A percentile compares a stretch with the other conserved stretches of the same genome.
Evolutionary conservation across 2,797 vertebrate genomes (phyloP).

Genomic region (Micropoecilia bifurca): DNA sequence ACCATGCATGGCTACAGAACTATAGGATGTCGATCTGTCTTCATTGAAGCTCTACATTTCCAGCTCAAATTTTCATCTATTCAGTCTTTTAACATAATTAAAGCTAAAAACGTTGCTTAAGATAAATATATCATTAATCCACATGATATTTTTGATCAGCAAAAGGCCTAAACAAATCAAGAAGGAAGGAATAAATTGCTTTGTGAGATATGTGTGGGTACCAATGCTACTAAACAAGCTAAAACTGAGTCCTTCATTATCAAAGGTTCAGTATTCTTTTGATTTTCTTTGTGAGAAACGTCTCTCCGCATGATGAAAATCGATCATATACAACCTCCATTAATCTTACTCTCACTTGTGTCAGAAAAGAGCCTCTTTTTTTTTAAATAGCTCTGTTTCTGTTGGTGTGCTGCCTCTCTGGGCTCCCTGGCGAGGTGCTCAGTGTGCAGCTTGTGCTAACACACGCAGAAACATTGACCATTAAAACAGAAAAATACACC

Average conservation of each 20-base stretch:
- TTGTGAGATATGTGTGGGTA: slow-evolving; percentile 33
- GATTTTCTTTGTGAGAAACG: slow-evolving; percentile 64
- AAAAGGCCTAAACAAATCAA: neutral
- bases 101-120: neutral
- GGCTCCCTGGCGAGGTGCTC: slow-evolving; percentile 48
- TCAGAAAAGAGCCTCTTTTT: slow-evolving; percentile 32
- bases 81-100: neutral
- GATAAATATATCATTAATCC: neutral
- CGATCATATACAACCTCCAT: slow-evolving; percentile 66
- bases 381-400: slow-evolving; percentile 30
- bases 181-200: slow-evolving; percentile 7
- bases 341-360: slow-evolving; percentile 61
- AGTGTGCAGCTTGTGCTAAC: slow-evolving; percentile 57
- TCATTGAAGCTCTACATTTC: neutral
- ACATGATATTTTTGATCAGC: neutral
- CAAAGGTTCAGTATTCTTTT: slow-evolving; percentile 67
- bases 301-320: slow-evolving; percentile 60
- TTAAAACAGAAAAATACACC: slow-evolving; percentile 33
- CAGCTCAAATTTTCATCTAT: neutral
- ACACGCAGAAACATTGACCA: slow-evolving; percentile 42
- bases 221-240: slow-evolving; percentile 53
- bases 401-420: slow-evolving; percentile 31
- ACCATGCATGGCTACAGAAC: neutral
- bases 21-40: neutral
- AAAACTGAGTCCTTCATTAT: slow-evolving; percentile 60